Evolutionary conservation across 2,888 invertebrate genomes (phyloP).

Genomic region (Adela reaumurella): DNA sequence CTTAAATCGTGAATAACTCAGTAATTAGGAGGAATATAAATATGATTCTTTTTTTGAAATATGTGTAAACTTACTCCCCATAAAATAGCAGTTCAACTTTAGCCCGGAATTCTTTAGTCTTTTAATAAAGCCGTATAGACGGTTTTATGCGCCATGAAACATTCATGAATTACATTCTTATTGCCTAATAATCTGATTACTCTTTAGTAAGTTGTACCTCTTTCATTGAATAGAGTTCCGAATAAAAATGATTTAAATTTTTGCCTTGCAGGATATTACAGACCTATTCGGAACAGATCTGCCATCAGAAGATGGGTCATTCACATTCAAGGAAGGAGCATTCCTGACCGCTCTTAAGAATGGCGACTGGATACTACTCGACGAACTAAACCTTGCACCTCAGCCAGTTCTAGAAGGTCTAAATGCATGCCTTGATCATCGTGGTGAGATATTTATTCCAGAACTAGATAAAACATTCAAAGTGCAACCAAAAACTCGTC

Average conservation of each 20-base stretch:
- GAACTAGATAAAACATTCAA: slow-evolving; percentile 86
- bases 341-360: slow-evolving; percentile 87
- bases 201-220: background rate
- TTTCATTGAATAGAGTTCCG: background rate
- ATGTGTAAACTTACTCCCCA: no score
- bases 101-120: no score
- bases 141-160: no score
- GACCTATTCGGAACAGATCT: slow-evolving; percentile 98
- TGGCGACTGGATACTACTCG: slow-evolving; percentile 94
- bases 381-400: slow-evolving; percentile 97
- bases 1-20: no score
- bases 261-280: slow-evolving; percentile 72
- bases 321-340: slow-evolving; percentile 96
- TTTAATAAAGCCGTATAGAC: no score
- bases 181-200: slow-evolving; percentile 1
- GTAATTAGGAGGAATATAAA: no score
- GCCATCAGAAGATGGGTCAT: slow-evolving; percentile 91
- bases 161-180: slow-evolving; percentile 1
- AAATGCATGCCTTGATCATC: slow-evolving; percentile 97
- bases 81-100: no score
- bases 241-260: slow-evolving; percentile 13
- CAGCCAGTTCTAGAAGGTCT: slow-evolving; percentile 98
- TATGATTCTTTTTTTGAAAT: no score
- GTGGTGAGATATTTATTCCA: slow-evolving; percentile 93
- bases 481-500: slow-evolving; percentile 70